A percentile compares a stretch with the other conserved stretches of the same genome.
Conservation (phyloP, 2,113 vertebrate genomes). For the Astatoreochromis straeleni region DNA sequence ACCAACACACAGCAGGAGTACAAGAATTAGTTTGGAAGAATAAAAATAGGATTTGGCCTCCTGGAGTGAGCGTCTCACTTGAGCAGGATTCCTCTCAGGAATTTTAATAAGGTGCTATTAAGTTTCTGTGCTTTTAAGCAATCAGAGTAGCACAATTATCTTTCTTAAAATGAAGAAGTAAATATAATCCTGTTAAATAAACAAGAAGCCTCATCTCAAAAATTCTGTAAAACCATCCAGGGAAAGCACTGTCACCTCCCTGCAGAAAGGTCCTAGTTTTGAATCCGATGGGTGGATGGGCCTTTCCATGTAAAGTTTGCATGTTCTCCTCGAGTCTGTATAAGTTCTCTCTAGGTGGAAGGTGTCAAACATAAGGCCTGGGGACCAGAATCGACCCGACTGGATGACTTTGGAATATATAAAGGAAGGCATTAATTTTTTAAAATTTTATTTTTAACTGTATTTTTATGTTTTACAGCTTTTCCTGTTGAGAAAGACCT, state of each 20-base stretch:
- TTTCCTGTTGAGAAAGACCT: background rate
- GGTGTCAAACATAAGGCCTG: background rate
- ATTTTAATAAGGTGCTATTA: background rate
- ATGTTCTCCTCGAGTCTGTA: background rate
- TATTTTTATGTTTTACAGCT: background rate
- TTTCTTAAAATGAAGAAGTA: background rate
- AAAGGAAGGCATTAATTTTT: background rate
- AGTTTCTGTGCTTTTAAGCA: background rate
- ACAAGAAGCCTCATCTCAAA: background rate
- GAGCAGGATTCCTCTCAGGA: background rate
- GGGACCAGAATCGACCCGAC: background rate
- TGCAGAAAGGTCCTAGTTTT: background rate
- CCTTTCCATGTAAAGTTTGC: background rate
- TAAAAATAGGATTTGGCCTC: background rate
- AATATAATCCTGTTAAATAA: background rate
- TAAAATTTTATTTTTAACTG: background rate
- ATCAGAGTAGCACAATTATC: background rate
- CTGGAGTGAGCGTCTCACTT: background rate
- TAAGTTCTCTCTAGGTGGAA: background rate
- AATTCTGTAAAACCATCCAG: background rate
- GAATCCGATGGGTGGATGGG: accelerated
- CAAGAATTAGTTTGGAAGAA: background rate
- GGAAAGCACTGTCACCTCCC: no score
- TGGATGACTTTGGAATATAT: background rate
- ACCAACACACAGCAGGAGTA: background rate